Conservation (phyloP, 2,888 invertebrate genomes). For the Bombylius major region DNA sequence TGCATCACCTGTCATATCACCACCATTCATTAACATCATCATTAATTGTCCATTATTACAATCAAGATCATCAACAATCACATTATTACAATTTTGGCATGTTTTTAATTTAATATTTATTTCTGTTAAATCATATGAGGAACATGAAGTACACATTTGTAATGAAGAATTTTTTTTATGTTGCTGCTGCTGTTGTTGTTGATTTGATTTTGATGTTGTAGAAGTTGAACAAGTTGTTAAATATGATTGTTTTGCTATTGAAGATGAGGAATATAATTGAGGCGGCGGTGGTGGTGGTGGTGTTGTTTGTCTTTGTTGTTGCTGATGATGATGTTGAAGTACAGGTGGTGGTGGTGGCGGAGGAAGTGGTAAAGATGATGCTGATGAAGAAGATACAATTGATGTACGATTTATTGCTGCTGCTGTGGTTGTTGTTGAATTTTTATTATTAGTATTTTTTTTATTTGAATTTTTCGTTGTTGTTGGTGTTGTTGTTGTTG, state of each 20-base stretch:
- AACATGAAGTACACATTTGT: slow-evolving; percentile 11
- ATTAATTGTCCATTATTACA: not conserved
- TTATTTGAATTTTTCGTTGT: not conserved
- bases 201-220: not conserved
- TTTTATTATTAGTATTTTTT: not conserved
- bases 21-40: not conserved
- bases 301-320: not conserved
- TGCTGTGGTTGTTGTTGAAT: not conserved
- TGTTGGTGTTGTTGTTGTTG: no score
- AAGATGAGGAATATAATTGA: not conserved
- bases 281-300: not conserved
- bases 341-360: slow-evolving; percentile 6
- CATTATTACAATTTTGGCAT: slow-evolving; percentile 13
- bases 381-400: not conserved
- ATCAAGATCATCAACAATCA: slow-evolving; percentile 11
- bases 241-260: no score
- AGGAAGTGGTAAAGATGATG: slow-evolving; percentile 1
- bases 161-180: not conserved
- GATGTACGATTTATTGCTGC: not conserved
- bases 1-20: no score
- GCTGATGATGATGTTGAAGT: not conserved
- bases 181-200: not conserved
- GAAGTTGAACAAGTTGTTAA: not conserved
- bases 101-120: slow-evolving; percentile 14
- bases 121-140: slow-evolving; percentile 14